A percentile compares a stretch with the other conserved stretches of the same genome.
phyloP scores from a whole-genome alignment of 1,140 invertebrate species.

The Brachionus calyciflorus region DNA sequence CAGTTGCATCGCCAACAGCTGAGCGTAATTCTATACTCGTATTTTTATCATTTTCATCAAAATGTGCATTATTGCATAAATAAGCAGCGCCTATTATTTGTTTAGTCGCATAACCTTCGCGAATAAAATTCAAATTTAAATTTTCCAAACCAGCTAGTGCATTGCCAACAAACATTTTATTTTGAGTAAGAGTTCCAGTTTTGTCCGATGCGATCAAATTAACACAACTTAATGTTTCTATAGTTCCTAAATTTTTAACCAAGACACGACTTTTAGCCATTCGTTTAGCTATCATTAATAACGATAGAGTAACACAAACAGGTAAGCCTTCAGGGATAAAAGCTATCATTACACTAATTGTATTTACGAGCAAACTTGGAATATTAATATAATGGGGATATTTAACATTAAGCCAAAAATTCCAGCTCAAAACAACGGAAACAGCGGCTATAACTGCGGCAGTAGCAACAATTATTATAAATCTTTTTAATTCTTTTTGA shows the following conservation, averaged over 20 bases:
- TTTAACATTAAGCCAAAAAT: slow-evolving; percentile 36
- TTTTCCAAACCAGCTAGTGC: slow-evolving; percentile 49
- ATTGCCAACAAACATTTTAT: slow-evolving; percentile 43
- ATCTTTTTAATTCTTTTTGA: slow-evolving; percentile 31
- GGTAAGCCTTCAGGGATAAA: slow-evolving; percentile 28
- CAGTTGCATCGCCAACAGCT: slow-evolving; percentile 39
- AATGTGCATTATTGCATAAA: slow-evolving; percentile 32
- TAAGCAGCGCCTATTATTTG: not conserved
- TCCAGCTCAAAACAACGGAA: not conserved
- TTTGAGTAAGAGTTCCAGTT: slow-evolving; percentile 29
- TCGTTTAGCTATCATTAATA: slow-evolving; percentile 16
- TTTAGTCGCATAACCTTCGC: not conserved
- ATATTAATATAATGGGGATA: slow-evolving; percentile 31
- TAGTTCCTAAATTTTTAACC: slow-evolving; percentile 1
- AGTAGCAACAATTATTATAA: not conserved
- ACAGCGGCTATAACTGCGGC: not conserved
- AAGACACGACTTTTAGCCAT: slow-evolving; percentile 41
- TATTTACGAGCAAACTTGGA: slow-evolving; percentile 25
- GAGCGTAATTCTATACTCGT: not conserved
- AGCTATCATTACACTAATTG: slow-evolving; percentile 31
- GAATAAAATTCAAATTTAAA: slow-evolving; percentile 29
- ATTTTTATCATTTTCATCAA: slow-evolving; percentile 36
- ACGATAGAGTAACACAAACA: slow-evolving; percentile 15
- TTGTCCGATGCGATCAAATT: slow-evolving; percentile 27
- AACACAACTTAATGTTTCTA: slow-evolving; percentile 19